Base-by-base conservation (phyloP, 2,797 vertebrate species). In the Arnoldichthys spilopterus region DNA sequence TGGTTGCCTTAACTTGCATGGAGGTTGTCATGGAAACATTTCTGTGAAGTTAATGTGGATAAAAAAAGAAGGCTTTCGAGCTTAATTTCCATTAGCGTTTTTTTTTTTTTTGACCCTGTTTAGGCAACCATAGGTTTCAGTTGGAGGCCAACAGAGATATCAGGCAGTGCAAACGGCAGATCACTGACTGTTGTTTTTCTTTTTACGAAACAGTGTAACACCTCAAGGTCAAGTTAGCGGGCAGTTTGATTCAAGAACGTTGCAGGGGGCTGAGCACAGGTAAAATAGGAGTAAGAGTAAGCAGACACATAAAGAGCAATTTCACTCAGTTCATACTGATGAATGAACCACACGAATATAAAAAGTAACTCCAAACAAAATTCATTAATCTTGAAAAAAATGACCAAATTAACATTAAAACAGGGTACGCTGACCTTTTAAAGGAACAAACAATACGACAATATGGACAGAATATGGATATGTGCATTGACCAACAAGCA, bases 1-100 rank as follows among this genome's bases (percentile, higher is more conserved):
- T 94, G 94, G 94, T 96, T 96, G 95, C 95, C 95, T 96, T 97
- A 96, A 97, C 95, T 95, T 96, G 94, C 95, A 96, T 92, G 93
- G 91, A 95, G 95, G 97, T 99, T 97, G 97, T 95, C 97, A 98
- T 98, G 96, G 97, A 95, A 98, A 99, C 96, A 94, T 95, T 95
- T 94, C 94, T 94, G 89, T 83, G 80, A 96, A 96, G 95, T 96
- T 97, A 95, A 94, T 93, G 87, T 90, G 91, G 94, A 95, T 94
- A 93, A 95, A 91, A 96, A 93, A 93, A 94, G 93, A 94, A 96
- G 95, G 91, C 93, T 91, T 85, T 94, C 91, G 91, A 92, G 90
- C 95, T 94, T 96, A 96, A 96, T 96, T 96, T 94, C 94, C 93
- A 95, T 95, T 94, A 94, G 92, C 67, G 91, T 93, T 95, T 92